phyloP scores from a whole-genome alignment of 2,888 invertebrate genomes.

The Nemoura dubitans region DNA sequence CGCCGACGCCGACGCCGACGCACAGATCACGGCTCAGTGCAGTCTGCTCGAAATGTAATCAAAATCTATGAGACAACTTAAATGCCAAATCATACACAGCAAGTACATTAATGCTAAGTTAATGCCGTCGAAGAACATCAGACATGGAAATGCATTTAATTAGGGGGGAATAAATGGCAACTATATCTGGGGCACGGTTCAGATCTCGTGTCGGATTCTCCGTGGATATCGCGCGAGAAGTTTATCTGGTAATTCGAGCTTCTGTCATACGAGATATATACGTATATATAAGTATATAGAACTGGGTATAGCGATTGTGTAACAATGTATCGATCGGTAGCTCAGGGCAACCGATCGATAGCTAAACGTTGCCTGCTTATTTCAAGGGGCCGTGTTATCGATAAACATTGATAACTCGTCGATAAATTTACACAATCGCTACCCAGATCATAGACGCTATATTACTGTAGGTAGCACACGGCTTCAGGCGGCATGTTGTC shows the following conservation, averaged over 20 bases:
- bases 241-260: background rate
- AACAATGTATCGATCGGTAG: too few relatives aligned
- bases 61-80: background rate
- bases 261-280: background rate
- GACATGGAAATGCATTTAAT: constrained; percentile 12
- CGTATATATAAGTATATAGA: too few relatives aligned
- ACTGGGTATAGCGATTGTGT: too few relatives aligned
- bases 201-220: background rate
- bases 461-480: background rate
- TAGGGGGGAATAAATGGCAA: background rate
- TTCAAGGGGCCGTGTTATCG: too few relatives aligned
- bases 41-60: background rate
- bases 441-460: background rate
- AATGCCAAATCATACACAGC: background rate
- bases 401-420: too few relatives aligned
- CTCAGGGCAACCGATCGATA: too few relatives aligned
- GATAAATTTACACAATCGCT: too few relatives aligned
- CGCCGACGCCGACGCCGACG: too few relatives aligned
- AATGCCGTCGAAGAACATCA: background rate
- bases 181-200: background rate
- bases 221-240: background rate
- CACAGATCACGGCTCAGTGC: background rate
- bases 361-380: too few relatives aligned
- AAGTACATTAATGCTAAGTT: background rate
- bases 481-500: background rate